Percentiles rank a stretch among this genome's conserved stretches.
Evolutionary conservation across 2,113 vertebrate genomes (phyloP).

Genomic region (Suncus etruscus): DNA sequence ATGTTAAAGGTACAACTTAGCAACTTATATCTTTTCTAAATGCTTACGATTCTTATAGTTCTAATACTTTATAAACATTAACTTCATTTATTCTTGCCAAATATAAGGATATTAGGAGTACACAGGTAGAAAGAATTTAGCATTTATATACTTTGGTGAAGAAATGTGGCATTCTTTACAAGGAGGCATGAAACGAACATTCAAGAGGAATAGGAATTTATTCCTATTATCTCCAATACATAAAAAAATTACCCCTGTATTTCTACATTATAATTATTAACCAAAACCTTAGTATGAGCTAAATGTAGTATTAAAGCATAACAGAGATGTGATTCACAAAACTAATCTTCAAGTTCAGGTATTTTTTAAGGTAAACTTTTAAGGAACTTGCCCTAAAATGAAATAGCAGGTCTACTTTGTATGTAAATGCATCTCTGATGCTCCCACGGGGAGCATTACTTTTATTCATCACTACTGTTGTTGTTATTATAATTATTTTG

Average conservation of each 20-base stretch:
- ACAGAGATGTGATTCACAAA: slow-evolving; percentile 18
- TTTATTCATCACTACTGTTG: neutral
- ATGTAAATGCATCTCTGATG: neutral
- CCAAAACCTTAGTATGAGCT: slow-evolving; percentile 24
- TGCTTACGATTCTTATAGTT: neutral
- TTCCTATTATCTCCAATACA: slow-evolving; percentile 24
- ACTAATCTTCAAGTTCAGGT: slow-evolving; percentile 14
- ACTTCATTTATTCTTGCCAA: slow-evolving; percentile 50
- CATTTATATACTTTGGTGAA: neutral
- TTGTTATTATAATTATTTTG: too few relatives aligned
- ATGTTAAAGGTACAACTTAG: slow-evolving; percentile 19
- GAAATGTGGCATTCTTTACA: neutral
- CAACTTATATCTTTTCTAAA: slow-evolving; percentile 15
- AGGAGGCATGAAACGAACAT: slow-evolving; percentile 5
- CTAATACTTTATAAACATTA: slow-evolving; percentile 6
- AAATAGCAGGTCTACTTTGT: neutral
- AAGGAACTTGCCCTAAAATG: neutral
- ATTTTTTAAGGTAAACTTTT: slow-evolving; percentile 17
- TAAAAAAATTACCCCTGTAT: neutral
- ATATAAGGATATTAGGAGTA: neutral
- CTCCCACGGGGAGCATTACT: neutral
- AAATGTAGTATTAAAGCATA: slow-evolving; percentile 2
- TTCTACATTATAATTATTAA: slow-evolving; percentile 46
- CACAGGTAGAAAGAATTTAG: neutral
- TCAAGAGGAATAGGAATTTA: slow-evolving; percentile 45